Base-by-base conservation (phyloP, 2,113 vertebrate genomes). In the Oryzias woworae region DNA sequence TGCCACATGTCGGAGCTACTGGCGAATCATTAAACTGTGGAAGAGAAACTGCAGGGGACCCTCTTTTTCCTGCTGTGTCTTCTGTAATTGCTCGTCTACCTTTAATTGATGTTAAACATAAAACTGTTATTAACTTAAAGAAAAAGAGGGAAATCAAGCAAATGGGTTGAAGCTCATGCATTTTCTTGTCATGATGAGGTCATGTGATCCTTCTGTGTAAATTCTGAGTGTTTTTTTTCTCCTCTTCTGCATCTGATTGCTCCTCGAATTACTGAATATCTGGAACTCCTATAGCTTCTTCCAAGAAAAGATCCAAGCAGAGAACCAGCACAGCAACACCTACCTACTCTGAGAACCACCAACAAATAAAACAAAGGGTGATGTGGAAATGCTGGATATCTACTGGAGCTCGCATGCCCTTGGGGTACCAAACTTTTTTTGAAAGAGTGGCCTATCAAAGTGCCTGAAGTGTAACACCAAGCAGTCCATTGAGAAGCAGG, bases 401-500 rank as follows among this genome's bases (percentile, higher is more conserved):
- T 83, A 41, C 81, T 73, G 43, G 57, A 58, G 66, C 77, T 84
- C 36, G 75, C 80, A 82, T 87, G 55, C 77, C 89, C 87, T 78
- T 36, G 23, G 86, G 90, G 85, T 64, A 63, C 36, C 18, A 58
- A 67, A 61, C 75, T 75, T 62, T 76, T 76, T 88, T 90, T 92
- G 83, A 89, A 89, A 90, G 86, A 73, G 61, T 68, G 86, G 87
- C 88, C 51, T 84, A 64, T 90, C 88, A 89, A 87, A 92, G 88
- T 87, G 88, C 90, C 89, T 90, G 89, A 91, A 91, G 92, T 90
- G 91, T 90, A 90, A 91, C 84, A 83, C 88, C 88, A 89, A 92
- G 90, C 85, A 90, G 87, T 81, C 92, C 89, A 90, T 91, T 93
- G 88, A 92, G 89, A 85, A 69, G 86, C 90, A 92, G 92, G 91